These are phyloP conservation scores for Pomacea maculata DNA, from an alignment of 1,140 invertebrate genomes.

Conservation along the genomic window DNA sequence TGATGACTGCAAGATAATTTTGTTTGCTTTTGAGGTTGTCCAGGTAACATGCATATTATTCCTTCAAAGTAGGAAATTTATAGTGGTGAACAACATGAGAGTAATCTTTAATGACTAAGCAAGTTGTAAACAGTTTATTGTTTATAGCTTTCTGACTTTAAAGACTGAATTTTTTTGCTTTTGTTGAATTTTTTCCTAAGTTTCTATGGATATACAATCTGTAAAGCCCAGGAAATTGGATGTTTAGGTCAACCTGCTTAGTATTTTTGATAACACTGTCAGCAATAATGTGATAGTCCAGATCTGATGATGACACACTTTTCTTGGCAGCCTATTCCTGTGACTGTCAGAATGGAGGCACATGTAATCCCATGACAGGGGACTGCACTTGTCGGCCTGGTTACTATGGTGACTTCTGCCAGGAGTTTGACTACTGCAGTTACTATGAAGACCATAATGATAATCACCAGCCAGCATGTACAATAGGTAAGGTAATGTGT, in stretches of 20 bases:
- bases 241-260: slow-evolving; percentile 2
- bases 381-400: slow-evolving; percentile 70
- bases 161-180: no score
- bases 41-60: no score
- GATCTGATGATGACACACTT: not conserved
- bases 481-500: slow-evolving; percentile 25
- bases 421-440: slow-evolving; percentile 51
- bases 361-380: slow-evolving; percentile 84
- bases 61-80: no score
- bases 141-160: no score
- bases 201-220: no score
- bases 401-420: slow-evolving; percentile 59
- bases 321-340: slow-evolving; percentile 67
- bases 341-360: slow-evolving; percentile 84
- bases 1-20: not conserved
- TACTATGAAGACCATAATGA: slow-evolving; percentile 41
- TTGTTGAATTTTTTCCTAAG: no score
- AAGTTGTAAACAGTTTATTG: no score
- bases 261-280: not conserved
- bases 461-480: slow-evolving; percentile 34
- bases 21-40: no score
- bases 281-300: no score
- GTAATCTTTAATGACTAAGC: no score
- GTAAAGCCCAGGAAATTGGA: no score
- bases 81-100: no score